Conservation (phyloP, 2,797 vertebrate genomes). For the Pangasius sanitwongsei region DNA sequence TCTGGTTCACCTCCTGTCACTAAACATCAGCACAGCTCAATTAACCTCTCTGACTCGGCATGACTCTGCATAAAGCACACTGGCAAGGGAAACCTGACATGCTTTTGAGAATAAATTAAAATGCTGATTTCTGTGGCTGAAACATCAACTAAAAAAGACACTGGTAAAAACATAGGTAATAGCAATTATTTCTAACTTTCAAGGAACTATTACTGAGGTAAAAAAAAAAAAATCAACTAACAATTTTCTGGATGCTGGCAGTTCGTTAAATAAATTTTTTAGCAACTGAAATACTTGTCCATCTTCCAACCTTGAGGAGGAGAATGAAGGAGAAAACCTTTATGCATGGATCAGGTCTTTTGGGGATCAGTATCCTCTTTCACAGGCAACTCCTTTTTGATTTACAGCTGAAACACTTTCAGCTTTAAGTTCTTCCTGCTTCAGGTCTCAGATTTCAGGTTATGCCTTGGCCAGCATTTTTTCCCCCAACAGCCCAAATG, state of each 20-base stretch:
- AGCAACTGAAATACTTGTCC: not conserved
- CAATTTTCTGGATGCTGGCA: not conserved
- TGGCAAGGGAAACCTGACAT: constrained; percentile 3
- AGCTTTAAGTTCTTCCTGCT: constrained; percentile 18
- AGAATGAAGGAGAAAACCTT: constrained; percentile 4
- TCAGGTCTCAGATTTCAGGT: constrained; percentile 2
- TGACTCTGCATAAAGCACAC: constrained; percentile 27
- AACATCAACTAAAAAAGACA: not conserved
- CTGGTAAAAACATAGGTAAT: constrained; percentile 3
- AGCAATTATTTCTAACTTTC: constrained; percentile 2
- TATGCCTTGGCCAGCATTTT: constrained; percentile 1
- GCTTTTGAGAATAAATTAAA: constrained; percentile 30
- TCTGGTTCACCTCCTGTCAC: constrained; percentile 24
- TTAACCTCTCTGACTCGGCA: constrained; percentile 37
- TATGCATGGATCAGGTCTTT: constrained; percentile 33
- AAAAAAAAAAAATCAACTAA: not conserved
- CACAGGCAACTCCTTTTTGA: constrained; percentile 1
- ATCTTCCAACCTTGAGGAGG: constrained; percentile 29
- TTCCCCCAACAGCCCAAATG: constrained; percentile 6
- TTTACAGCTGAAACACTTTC: constrained; percentile 9
- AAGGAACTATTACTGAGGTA: not conserved
- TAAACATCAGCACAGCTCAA: constrained; percentile 34
- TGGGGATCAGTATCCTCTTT: constrained; percentile 5
- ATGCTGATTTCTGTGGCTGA: not conserved
- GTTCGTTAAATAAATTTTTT: not conserved